Conservation (phyloP, 2,888 invertebrate species). For the Pimpla rufipes region DNA sequence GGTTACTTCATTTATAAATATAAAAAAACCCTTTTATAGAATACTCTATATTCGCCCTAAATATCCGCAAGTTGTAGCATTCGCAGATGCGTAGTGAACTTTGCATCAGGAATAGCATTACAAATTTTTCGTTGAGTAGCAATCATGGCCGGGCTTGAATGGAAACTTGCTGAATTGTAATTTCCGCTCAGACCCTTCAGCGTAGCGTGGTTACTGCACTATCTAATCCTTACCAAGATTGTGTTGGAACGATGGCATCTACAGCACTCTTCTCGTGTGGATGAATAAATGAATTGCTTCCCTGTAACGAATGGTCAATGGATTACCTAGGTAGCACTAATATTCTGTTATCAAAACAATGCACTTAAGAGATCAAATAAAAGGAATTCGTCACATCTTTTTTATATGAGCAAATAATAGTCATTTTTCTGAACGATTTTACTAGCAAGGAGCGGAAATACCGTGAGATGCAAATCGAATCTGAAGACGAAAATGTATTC, state of each 20-base stretch:
- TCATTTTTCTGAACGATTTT: not conserved
- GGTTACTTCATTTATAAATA: no score
- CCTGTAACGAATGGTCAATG: not conserved
- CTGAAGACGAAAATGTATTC: not conserved
- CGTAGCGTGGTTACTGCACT: constrained; percentile 4
- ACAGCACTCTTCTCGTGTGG: not conserved
- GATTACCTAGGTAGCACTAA: not conserved
- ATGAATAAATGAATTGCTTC: constrained; percentile 1
- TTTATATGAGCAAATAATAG: not conserved
- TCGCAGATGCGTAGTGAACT: not conserved
- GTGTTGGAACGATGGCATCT: not conserved
- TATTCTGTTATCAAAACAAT: not conserved
- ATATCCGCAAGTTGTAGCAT: not conserved
- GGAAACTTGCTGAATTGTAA: constrained; percentile 27
- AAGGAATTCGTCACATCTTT: not conserved
- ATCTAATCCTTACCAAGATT: not conserved
- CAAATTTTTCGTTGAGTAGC: constrained; percentile 13
- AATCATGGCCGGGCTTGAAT: constrained; percentile 1
- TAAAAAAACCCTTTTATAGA: no score
- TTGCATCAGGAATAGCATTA: not conserved
- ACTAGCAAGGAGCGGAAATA: no score
- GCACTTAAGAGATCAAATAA: not conserved
- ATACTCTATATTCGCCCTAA: not conserved
- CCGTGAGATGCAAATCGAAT: no score
- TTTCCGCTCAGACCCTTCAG: not conserved